phyloP scores from a whole-genome alignment of 2,888 invertebrate genomes.

The Hofmannophila pseudospretella region DNA sequence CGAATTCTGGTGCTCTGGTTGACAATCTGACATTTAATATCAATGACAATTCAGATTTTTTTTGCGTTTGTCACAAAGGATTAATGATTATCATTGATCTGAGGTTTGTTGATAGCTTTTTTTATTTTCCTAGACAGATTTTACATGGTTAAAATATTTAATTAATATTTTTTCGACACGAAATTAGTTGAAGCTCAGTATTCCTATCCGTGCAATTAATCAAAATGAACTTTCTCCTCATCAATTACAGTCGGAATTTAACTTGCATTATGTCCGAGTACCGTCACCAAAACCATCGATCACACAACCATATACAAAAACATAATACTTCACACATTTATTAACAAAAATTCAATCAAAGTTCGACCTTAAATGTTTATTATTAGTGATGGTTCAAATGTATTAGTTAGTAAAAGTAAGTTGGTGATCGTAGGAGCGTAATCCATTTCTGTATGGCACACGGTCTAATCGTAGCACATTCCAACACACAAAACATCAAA shows the following conservation, averaged over 20 bases:
- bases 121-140: no score
- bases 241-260: slow-evolving; percentile 35
- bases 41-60: no score
- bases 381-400: slow-evolving; percentile 8
- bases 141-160: no score
- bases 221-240: slow-evolving; percentile 32
- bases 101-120: no score
- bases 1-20: no score
- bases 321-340: slow-evolving; percentile 1
- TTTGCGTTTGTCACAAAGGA: no score
- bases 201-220: slow-evolving; percentile 23
- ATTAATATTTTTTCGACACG: background rate
- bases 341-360: slow-evolving; percentile 13
- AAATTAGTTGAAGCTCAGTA: background rate
- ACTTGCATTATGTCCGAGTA: slow-evolving; percentile 25
- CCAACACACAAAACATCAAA: slow-evolving; percentile 67
- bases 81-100: no score
- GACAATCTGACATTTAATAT: no score
- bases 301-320: slow-evolving; percentile 28
- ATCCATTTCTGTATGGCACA: slow-evolving; percentile 40
- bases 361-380: slow-evolving; percentile 16
- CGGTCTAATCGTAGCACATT: slow-evolving; percentile 57
- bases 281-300: slow-evolving; percentile 38
- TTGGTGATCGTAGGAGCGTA: slow-evolving; percentile 22
- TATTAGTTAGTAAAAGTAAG: slow-evolving; percentile 5